Evolutionary conservation across 2,113 vertebrate species (phyloP), one percentile per base, ranked within the genome.

Genomic region (Alaudala cheleensis): DNA sequence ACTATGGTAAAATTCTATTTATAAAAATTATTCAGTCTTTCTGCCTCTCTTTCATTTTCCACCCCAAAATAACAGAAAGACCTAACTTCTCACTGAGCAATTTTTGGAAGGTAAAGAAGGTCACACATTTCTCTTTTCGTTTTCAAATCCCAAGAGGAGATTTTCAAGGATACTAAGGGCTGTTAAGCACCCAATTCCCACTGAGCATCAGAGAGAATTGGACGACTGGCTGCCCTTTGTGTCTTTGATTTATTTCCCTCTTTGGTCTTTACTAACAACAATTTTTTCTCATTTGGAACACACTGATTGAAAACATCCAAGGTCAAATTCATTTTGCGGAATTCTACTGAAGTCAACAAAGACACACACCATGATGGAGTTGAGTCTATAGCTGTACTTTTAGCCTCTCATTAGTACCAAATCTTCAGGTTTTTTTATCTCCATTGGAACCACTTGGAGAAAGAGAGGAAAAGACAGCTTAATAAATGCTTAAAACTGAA

Each of bases 231-330:
- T 96, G 95, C 95, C 92, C 95, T 96, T 94, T 96, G 94, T 96
- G 91, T 92, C 96, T 96, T 96, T 97, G 95, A 95, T 97, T 96
- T 95, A 93, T 94, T 94, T 93, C 95, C 86, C 80, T 93, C 94
- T 95, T 97, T 95, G 86, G 86, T 94, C 89, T 95, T 97, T 96
- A 96, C 93, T 95, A 97, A 96, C 93, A 95, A 96, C 95, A 95
- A 92, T 95, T 96, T 96, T 93, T 97, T 97, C 95, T 96, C 96
- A 96, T 95, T 95, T 97, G 95, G 94, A 95, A 79, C 95, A 96
- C 73, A 79, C 86, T 96, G 94, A 95, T 96, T 95, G 95, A 96
- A 95, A 97, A 97, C 93, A 93, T 97, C 86, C 94, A 95, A 97
- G 94, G 95, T 97, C 94, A 97, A 95, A 97, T 95, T 95, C 86